Evolutionary conservation across 2,113 vertebrate species (phyloP).

Genomic region (Polypterus bichir): DNA sequence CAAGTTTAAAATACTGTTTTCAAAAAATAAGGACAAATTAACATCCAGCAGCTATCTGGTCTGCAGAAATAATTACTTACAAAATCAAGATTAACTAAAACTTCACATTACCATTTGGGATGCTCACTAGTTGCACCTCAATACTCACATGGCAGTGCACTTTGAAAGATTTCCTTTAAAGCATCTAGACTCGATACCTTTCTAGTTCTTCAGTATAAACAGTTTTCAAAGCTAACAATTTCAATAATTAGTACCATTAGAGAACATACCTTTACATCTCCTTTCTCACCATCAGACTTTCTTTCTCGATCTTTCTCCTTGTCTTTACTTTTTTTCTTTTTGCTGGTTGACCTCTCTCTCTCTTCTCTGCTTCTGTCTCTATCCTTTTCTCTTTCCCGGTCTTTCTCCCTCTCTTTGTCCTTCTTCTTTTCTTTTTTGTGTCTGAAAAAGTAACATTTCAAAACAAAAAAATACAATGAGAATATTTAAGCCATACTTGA

Average conservation of each 20-base stretch:
- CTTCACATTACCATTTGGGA: no score
- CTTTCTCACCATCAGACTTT: conserved; percentile 84
- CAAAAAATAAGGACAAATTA: conserved; percentile 11
- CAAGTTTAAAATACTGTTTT: conserved; percentile 14
- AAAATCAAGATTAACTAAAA: no score
- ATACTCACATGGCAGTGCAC: conserved; percentile 1
- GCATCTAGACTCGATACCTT: background rate
- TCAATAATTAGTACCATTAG: background rate
- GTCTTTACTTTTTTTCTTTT: conserved; percentile 89
- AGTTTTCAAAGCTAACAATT: accelerated
- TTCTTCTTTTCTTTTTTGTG: conserved; percentile 96
- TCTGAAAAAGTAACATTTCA: conserved; percentile 33
- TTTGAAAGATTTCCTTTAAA: conserved; percentile 8
- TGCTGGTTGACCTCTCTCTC: conserved; percentile 75
- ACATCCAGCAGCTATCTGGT: conserved; percentile 11
- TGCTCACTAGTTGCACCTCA: no score
- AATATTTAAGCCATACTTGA: no score
- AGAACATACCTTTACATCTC: conserved; percentile 79
- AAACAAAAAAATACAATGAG: background rate
- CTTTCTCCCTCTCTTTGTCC: conserved; percentile 65
- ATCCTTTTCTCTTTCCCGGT: conserved; percentile 60
- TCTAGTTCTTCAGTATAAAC: accelerated
- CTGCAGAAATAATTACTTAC: conserved; percentile 14
- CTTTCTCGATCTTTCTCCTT: conserved; percentile 84
- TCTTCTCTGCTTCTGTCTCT: conserved; percentile 69